These are phyloP conservation scores for Halcyon leucocephala DNA, from an alignment of 2,797 vertebrate genomes.

Conservation along the genomic window DNA sequence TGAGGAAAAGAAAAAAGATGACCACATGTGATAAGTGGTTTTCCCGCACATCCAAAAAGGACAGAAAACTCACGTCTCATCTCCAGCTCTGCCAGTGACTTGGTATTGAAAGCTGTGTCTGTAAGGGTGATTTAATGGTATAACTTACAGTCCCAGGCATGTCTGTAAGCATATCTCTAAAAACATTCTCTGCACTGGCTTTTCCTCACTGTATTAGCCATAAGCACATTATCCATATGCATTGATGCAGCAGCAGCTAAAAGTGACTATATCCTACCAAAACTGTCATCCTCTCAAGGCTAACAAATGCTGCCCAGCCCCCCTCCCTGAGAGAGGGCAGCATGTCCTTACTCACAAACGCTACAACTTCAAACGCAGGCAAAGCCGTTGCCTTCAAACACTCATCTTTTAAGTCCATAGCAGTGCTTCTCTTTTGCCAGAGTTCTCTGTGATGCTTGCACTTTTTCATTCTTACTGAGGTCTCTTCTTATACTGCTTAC, in stretches of 20 bases:
- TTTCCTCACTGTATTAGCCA: not conserved
- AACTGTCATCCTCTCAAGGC: not conserved
- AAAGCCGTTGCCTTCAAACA: not conserved
- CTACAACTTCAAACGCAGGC: not conserved
- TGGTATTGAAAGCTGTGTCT: not conserved
- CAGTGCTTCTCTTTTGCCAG: not conserved
- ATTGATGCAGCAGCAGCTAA: not conserved
- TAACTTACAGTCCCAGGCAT: not conserved
- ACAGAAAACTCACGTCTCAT: not conserved
- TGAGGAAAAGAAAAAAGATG: not conserved
- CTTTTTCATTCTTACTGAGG: not conserved
- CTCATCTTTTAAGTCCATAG: not conserved
- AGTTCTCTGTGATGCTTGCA: not conserved
- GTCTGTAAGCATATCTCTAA: not conserved
- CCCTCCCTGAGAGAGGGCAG: not conserved
- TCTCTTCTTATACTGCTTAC: not conserved
- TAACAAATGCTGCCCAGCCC: not conserved
- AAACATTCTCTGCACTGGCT: not conserved
- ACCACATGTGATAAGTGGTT: accelerated
- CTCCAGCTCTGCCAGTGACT: not conserved
- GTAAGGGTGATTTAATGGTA: not conserved
- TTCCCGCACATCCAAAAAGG: not conserved
- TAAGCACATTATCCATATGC: not conserved
- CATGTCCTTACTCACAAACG: not conserved
- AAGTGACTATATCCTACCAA: not conserved